These are phyloP conservation scores for Astreopora myriophthalma DNA, from an alignment of 64 coral and sea anemone species.

Conservation along the genomic window DNA sequence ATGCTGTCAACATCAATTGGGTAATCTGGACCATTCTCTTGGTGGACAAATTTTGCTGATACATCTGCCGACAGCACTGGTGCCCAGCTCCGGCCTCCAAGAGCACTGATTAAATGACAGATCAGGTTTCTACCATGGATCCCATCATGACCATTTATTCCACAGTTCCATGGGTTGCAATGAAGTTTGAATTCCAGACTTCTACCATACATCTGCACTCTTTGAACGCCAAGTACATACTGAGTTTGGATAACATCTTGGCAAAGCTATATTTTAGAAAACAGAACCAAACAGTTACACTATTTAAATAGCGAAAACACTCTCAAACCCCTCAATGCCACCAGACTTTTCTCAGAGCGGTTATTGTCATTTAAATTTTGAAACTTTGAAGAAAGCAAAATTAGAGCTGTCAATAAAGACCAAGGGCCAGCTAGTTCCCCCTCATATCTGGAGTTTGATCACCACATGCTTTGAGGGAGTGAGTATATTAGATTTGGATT, in stretches of 20 bases:
- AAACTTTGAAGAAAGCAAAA: no score
- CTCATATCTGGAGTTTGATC: no score
- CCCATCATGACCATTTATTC: slow-evolving; percentile 47
- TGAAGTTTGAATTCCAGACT: slow-evolving; percentile 79
- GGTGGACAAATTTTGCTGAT: slow-evolving; percentile 78
- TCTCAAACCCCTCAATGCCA: no score
- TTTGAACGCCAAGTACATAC: slow-evolving; percentile 33
- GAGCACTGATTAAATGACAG: slow-evolving; percentile 73
- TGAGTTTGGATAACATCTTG: slow-evolving; percentile 42
- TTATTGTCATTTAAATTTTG: no score
- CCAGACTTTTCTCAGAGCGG: not conserved
- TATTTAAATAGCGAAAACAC: not conserved
- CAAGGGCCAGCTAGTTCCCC: no score
- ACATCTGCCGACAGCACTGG: slow-evolving; percentile 70
- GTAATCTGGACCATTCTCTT: slow-evolving; percentile 60
- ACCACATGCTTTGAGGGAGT: no score
- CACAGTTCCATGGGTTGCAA: slow-evolving; percentile 74
- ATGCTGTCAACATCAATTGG: slow-evolving; percentile 91
- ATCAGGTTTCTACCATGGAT: slow-evolving; percentile 78
- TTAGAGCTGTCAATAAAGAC: no score
- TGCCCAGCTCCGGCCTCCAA: slow-evolving; percentile 56
- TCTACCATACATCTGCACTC: slow-evolving; percentile 31
- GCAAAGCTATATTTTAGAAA: slow-evolving; percentile 9
- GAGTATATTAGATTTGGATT: no score
- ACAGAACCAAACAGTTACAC: not conserved